A percentile compares a stretch with the other conserved stretches of the same genome.
Evolutionary conservation across 2,888 invertebrate species (phyloP).

Genomic region (Rhorus exstirpatorius): DNA sequence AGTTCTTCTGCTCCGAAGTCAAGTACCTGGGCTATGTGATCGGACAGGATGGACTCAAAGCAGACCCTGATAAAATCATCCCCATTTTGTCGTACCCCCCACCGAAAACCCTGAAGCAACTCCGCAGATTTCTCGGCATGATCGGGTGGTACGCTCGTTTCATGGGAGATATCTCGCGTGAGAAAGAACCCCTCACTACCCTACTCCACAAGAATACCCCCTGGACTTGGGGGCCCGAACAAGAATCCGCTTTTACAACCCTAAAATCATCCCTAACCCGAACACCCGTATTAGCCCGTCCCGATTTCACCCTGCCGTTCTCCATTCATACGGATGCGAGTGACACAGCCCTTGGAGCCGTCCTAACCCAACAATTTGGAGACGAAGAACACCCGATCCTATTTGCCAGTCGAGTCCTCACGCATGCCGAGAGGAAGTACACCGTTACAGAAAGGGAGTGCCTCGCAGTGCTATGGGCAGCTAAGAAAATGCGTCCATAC

Average conservation of each 20-base stretch:
- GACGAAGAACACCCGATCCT: constrained; percentile 65
- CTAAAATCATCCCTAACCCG: neutral
- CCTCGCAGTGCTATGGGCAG: constrained; percentile 67
- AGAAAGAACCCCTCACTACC: constrained; percentile 1
- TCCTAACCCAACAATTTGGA: constrained; percentile 61
- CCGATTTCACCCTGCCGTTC: constrained; percentile 46
- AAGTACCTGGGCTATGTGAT: constrained; percentile 51
- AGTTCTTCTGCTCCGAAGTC: constrained; percentile 64
- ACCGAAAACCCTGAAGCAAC: constrained; percentile 34
- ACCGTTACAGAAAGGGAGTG: constrained; percentile 70
- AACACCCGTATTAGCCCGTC: constrained; percentile 27
- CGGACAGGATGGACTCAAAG: neutral
- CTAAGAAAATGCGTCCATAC: constrained; percentile 67
- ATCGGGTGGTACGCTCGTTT: constrained; percentile 15
- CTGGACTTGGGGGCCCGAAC: neutral
- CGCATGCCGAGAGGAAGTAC: constrained; percentile 63
- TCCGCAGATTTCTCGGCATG: constrained; percentile 16
- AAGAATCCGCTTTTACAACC: neutral
- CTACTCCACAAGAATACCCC: neutral
- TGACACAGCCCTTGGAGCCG: constrained; percentile 57
- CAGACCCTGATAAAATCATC: constrained; percentile 45
- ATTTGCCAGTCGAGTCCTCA: constrained; percentile 64
- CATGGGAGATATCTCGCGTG: constrained; percentile 1
- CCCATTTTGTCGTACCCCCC: constrained; percentile 38
- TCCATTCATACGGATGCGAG: constrained; percentile 59